A percentile compares a stretch with the other conserved stretches of the same genome.
phyloP scores from a whole-genome alignment of 2,888 invertebrate genomes.

The Ormia ochracea region DNA sequence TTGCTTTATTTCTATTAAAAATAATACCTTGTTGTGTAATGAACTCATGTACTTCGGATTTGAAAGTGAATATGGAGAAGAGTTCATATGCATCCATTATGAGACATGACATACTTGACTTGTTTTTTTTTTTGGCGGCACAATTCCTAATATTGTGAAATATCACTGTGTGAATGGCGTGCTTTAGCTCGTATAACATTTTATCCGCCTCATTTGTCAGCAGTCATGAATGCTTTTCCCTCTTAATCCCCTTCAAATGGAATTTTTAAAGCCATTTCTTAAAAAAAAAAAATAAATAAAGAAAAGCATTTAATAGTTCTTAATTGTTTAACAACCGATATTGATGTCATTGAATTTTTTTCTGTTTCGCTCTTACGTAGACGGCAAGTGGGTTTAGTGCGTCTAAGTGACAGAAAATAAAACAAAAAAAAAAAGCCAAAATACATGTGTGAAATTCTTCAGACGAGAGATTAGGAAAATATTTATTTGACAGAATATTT shows the following conservation, averaged over 20 bases:
- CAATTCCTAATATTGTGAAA: too few relatives aligned
- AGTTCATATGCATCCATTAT: too few relatives aligned
- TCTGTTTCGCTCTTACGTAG: not conserved
- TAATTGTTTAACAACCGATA: slow-evolving; percentile 37
- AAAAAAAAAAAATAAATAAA: not conserved
- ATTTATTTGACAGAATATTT: slow-evolving; percentile 1
- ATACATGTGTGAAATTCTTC: slow-evolving; percentile 45
- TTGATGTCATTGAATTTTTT: slow-evolving; percentile 14
- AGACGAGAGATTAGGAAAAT: slow-evolving; percentile 13
- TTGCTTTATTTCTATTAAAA: too few relatives aligned
- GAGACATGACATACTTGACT: too few relatives aligned
- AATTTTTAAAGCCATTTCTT: not conserved
- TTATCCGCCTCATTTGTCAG: not conserved
- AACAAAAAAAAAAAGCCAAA: not conserved
- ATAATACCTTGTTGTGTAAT: too few relatives aligned
- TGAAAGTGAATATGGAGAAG: too few relatives aligned
- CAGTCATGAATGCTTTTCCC: not conserved
- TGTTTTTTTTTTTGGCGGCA: too few relatives aligned
- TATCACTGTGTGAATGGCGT: too few relatives aligned
- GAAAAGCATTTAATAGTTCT: slow-evolving; percentile 43
- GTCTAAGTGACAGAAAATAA: not conserved
- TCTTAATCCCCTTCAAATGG: not conserved
- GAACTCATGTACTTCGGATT: too few relatives aligned
- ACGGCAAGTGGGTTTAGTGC: not conserved
- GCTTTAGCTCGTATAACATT: not conserved